Evolutionary conservation across 2,113 vertebrate species (phyloP).

Genomic region (Crotophaga sulcirostris): DNA sequence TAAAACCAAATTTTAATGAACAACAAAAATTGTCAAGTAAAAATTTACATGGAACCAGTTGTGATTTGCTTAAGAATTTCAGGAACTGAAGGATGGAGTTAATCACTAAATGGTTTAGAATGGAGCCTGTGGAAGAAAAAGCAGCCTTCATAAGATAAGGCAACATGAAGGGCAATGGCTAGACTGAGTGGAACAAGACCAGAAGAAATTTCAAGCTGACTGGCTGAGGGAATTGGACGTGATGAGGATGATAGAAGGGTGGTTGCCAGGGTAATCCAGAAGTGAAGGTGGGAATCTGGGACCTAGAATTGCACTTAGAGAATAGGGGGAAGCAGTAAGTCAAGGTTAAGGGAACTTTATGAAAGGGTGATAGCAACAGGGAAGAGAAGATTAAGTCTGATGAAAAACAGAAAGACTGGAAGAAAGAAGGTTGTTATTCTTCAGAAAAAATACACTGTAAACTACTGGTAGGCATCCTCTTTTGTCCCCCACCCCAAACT

Average conservation of each 20-base stretch:
- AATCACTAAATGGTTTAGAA: background rate
- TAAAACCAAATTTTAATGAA: background rate
- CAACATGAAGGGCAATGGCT: background rate
- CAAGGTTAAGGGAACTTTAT: slow-evolving; percentile 31
- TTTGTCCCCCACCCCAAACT: background rate
- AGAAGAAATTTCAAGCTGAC: background rate
- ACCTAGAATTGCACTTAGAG: background rate
- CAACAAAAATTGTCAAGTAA: background rate
- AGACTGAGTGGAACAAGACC: background rate
- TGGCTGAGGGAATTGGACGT: background rate
- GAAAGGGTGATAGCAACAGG: background rate
- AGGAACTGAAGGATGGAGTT: background rate
- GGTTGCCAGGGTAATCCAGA: slow-evolving; percentile 40
- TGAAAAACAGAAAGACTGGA: background rate
- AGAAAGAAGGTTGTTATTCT: background rate
- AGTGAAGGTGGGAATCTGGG: background rate
- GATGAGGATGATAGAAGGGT: background rate
- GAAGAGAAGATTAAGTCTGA: background rate
- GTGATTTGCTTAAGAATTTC: background rate
- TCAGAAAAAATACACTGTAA: background rate
- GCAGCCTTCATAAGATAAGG: background rate
- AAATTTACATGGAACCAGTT: background rate
- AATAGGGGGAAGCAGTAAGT: background rate
- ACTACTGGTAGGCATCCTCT: background rate
- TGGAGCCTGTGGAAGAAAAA: background rate